A percentile compares a stretch with the other conserved stretches of the same genome.
Evolutionary conservation across 2,888 invertebrate species (phyloP).

Genomic region (Microplitis manilae): DNA sequence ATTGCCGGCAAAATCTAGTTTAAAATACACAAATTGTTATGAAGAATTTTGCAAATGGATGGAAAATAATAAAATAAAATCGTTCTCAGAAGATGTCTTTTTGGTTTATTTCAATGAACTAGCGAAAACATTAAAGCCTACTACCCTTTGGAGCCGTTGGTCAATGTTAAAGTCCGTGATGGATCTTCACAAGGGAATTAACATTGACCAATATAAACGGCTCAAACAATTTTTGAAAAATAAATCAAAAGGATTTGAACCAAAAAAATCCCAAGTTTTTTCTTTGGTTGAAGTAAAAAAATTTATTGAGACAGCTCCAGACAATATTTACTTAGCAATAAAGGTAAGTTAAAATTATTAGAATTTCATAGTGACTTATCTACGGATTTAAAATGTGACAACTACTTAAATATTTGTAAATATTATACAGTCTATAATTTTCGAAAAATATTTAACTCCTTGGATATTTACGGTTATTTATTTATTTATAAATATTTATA

Average conservation of each 20-base stretch:
- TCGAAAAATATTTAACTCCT: too few species aligned
- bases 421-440: too few species aligned
- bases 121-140: slow-evolving; percentile 10
- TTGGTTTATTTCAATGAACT: slow-evolving; percentile 23
- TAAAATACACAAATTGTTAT: background rate
- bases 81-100: slow-evolving; percentile 18
- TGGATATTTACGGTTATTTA: too few species aligned
- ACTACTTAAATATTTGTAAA: too few species aligned
- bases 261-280: slow-evolving; percentile 33
- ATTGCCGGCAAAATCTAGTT: background rate
- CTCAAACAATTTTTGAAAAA: slow-evolving; percentile 33
- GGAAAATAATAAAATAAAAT: background rate
- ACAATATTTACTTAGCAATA: slow-evolving; percentile 18
- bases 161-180: slow-evolving; percentile 40
- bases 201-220: slow-evolving; percentile 27
- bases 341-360: slow-evolving; percentile 25
- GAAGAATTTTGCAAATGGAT: background rate
- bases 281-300: slow-evolving; percentile 33
- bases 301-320: slow-evolving; percentile 39
- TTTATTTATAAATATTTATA: too few species aligned
- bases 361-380: background rate
- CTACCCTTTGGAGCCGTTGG: slow-evolving; percentile 32
- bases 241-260: slow-evolving; percentile 20
- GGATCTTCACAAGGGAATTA: slow-evolving; percentile 29
- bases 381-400: too few species aligned